Percentiles rank a stretch among this genome's conserved stretches.
Evolutionary conservation across 37 sponge, comb jelly and placozoan species (phyloP).

Genomic region (Chondrosia reniformis): DNA sequence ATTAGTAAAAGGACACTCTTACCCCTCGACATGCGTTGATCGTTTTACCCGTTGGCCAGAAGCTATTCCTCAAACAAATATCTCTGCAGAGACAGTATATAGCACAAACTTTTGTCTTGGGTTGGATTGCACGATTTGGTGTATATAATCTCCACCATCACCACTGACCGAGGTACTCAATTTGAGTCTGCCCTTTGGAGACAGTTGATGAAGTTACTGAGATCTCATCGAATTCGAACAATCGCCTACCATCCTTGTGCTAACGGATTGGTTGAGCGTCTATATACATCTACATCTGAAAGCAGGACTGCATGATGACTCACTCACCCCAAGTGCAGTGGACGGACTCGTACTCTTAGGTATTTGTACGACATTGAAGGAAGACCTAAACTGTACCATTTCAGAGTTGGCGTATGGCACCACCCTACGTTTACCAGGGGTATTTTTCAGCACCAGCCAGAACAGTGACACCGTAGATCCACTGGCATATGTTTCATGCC

Average conservation of each 20-base stretch:
- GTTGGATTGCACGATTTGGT: slow-evolving; percentile 42
- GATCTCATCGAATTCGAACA: slow-evolving; percentile 35
- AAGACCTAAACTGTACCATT: slow-evolving; percentile 43
- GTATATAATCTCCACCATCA: slow-evolving; percentile 48
- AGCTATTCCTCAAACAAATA: slow-evolving; percentile 24
- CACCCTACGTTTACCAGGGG: slow-evolving; percentile 62
- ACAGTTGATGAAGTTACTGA: slow-evolving; percentile 35
- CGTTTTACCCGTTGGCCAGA: slow-evolving; percentile 46
- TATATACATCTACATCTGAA: slow-evolving; percentile 54
- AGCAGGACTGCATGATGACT: slow-evolving; percentile 45
- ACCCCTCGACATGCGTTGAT: slow-evolving; percentile 48
- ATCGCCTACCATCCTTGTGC: slow-evolving; percentile 55
- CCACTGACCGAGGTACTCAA: slow-evolving; percentile 61
- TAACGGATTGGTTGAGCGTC: slow-evolving; percentile 61
- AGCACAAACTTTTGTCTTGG: slow-evolving; percentile 23
- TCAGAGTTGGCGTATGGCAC: slow-evolving; percentile 74
- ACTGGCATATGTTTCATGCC: slow-evolving; percentile 19
- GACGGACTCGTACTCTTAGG: slow-evolving; percentile 65
- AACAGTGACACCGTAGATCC: slow-evolving; percentile 11
- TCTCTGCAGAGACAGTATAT: slow-evolving; percentile 3
- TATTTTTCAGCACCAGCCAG: slow-evolving; percentile 39
- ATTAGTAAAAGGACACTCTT: slow-evolving; percentile 29
- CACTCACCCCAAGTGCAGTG: slow-evolving; percentile 35
- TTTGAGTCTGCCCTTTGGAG: slow-evolving; percentile 55
- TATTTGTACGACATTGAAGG: slow-evolving; percentile 50